phyloP scores from a whole-genome alignment of 2,888 invertebrate genomes.

The Meiosimyza platycephala region DNA sequence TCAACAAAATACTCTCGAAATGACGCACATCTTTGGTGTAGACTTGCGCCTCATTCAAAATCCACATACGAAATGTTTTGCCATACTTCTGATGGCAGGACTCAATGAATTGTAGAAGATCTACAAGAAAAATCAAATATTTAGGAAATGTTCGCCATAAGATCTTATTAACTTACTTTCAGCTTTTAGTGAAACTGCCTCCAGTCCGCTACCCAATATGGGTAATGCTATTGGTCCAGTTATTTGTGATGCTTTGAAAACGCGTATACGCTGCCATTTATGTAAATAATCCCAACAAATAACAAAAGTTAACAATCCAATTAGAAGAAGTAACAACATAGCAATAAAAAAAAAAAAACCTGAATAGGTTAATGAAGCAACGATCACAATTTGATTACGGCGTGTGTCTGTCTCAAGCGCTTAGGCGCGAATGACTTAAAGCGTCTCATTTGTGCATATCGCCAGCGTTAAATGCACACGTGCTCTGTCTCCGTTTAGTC shows the following conservation, averaged over 20 bases:
- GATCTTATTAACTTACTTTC: conserved; percentile 47
- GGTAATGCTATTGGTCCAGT: conserved; percentile 50
- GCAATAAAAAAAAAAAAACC: neutral
- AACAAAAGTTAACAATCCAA: conserved; percentile 39
- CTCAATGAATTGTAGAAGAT: conserved; percentile 45
- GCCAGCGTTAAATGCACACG: too few species aligned
- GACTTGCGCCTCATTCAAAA: conserved; percentile 66
- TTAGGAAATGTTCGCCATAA: neutral
- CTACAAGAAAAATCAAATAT: conserved; percentile 38
- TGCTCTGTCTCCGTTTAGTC: too few species aligned
- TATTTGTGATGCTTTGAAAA: conserved; percentile 46
- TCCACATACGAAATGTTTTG: conserved; percentile 65
- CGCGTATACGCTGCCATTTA: conserved; percentile 45
- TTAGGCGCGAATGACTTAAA: too few species aligned
- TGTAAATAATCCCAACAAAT: conserved; percentile 48
- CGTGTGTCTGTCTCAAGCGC: too few species aligned
- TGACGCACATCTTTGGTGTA: conserved; percentile 64
- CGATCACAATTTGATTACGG: too few species aligned
- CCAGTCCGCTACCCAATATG: conserved; percentile 49
- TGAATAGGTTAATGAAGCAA: too few species aligned
- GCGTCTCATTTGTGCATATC: too few species aligned
- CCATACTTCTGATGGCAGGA: conserved; percentile 61
- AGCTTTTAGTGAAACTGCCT: conserved; percentile 47
- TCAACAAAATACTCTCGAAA: conserved; percentile 65
- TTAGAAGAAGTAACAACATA: conserved; percentile 49